phyloP scores from a whole-genome alignment of 2,888 invertebrate species.

The Eupithecia exiguata region DNA sequence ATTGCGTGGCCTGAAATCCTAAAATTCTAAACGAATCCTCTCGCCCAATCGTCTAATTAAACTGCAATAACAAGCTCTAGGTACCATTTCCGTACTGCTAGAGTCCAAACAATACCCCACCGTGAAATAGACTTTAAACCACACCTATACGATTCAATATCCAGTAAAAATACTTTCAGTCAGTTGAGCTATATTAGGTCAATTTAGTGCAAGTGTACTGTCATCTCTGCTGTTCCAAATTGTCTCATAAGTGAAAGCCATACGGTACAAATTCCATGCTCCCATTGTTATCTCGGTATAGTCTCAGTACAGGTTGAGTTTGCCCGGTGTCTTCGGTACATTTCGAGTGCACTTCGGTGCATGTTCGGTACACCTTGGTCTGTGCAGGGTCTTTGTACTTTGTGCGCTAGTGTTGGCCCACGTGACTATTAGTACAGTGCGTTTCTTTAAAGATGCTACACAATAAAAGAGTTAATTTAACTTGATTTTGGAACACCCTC shows the following conservation, averaged over 20 bases:
- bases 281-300: neutral
- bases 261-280: neutral
- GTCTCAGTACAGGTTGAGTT: conserved; percentile 6
- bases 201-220: conserved; percentile 19
- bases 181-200: conserved; percentile 10
- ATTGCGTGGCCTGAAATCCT: neutral
- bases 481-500: neutral
- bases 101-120: neutral
- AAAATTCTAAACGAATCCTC: neutral
- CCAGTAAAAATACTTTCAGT: conserved; percentile 6
- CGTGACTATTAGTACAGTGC: neutral
- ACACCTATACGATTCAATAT: conserved; percentile 3
- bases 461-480: neutral
- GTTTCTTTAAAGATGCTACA: neutral
- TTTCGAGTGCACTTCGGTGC: conserved; percentile 24
- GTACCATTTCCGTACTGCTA: neutral
- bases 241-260: neutral
- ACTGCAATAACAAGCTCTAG: neutral
- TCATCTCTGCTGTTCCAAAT: conserved; percentile 12
- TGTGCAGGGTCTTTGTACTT: conserved; percentile 9
- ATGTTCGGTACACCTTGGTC: conserved; percentile 23
- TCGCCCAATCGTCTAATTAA: neutral
- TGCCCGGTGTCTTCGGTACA: conserved; percentile 25
- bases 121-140: neutral
- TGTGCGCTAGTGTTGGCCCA: neutral